A percentile compares a stretch with the other conserved stretches of the same genome.
Conservation (phyloP, 1,140 invertebrate species). For the Eulimnadia texana region DNA sequence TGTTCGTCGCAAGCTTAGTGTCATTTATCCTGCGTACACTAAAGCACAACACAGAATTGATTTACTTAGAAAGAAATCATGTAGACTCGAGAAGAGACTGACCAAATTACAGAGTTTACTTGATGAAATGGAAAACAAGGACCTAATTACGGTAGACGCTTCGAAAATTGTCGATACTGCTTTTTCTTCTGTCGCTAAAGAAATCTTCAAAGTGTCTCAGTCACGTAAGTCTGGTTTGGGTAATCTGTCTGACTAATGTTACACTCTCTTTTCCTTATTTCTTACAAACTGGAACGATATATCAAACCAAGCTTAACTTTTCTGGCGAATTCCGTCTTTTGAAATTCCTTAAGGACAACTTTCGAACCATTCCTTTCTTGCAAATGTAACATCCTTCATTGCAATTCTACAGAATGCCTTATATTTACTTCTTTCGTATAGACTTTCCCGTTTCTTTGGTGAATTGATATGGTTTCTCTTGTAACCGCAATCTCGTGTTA, state of each 20-base stretch:
- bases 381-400: no score
- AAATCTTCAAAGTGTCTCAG: neutral
- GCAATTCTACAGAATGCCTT: no score
- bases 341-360: no score
- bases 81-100: neutral
- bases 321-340: no score
- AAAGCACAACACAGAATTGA: neutral
- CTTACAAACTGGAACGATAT: no score
- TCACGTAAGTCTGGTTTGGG: neutral
- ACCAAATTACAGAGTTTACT: neutral
- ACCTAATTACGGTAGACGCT: neutral
- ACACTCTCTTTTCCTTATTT: neutral
- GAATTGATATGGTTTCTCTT: no score
- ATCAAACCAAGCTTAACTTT: no score
- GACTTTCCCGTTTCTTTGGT: no score
- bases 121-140: neutral
- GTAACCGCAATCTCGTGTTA: neutral
- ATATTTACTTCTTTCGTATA: no score
- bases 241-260: neutral
- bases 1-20: neutral
- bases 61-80: neutral
- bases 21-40: neutral
- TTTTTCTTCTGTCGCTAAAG: neutral
- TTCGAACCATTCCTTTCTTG: no score
- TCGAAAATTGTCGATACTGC: neutral